Conservation (phyloP, 2,797 vertebrate genomes). For the Typhlichthys subterraneus region DNA sequence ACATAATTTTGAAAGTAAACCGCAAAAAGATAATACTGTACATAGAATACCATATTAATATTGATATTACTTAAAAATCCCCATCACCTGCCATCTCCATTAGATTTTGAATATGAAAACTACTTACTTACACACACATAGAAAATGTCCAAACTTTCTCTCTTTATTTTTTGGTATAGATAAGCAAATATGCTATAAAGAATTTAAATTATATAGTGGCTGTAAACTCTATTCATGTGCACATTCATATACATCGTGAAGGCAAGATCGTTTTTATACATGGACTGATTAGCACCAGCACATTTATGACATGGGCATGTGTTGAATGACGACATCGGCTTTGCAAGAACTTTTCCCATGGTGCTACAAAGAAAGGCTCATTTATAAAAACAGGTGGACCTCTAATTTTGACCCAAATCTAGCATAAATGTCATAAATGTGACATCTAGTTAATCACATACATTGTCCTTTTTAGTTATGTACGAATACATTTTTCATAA, state of each 20-base stretch:
- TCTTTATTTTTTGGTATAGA: conserved; percentile 16
- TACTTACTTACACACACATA: too few species aligned
- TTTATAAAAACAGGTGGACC: background rate
- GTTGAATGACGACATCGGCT: conserved; percentile 15
- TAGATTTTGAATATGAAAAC: too few species aligned
- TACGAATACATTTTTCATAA: too few species aligned
- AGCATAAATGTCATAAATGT: background rate
- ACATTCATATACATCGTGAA: background rate
- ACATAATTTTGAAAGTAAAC: too few species aligned
- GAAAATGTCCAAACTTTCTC: too few species aligned
- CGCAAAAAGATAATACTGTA: too few species aligned
- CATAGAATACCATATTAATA: too few species aligned
- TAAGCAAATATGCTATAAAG: conserved; percentile 6
- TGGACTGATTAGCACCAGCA: conserved; percentile 26
- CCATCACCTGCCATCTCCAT: conserved; percentile 35
- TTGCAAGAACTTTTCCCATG: conserved; percentile 19
- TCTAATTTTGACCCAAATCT: background rate
- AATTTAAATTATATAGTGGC: background rate
- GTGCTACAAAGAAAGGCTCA: background rate
- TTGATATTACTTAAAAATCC: too few species aligned
- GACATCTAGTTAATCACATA: background rate
- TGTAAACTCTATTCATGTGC: too few species aligned
- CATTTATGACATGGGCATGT: conserved; percentile 49
- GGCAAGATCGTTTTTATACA: conserved; percentile 11
- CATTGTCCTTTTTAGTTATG: too few species aligned